A percentile compares a stretch with the other conserved stretches of the same genome.
These are phyloP conservation scores for Cladopsammia gracilis DNA, from an alignment of 64 coral and sea anemone genomes.

Conservation along the genomic window DNA sequence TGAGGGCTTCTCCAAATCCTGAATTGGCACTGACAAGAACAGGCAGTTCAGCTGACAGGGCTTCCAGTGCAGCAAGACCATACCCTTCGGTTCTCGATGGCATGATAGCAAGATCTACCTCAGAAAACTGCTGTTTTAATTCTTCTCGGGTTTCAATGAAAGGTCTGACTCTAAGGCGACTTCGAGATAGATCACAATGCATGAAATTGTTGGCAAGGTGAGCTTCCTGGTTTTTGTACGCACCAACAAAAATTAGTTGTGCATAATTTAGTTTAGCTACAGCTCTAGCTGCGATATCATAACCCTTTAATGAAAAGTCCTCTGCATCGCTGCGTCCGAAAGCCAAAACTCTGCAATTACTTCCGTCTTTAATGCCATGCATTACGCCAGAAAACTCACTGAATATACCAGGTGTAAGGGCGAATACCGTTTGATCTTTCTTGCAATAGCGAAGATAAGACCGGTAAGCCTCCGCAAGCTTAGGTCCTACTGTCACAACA, in stretches of 20 bases:
- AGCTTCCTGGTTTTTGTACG: not conserved
- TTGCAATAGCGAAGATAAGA: not conserved
- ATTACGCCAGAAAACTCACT: not conserved
- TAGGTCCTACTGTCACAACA: not conserved
- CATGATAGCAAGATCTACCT: constrained; percentile 1
- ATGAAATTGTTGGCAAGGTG: not conserved
- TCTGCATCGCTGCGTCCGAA: not conserved
- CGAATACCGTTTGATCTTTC: not conserved
- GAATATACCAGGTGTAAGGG: not conserved
- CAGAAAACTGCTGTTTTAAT: not conserved
- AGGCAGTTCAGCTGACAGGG: too few relatives aligned
- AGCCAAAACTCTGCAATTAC: not conserved
- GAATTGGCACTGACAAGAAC: too few relatives aligned
- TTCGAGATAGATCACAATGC: not conserved
- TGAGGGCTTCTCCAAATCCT: too few relatives aligned
- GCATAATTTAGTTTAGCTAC: not conserved
- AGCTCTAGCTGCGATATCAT: constrained; percentile 24
- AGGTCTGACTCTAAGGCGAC: not conserved
- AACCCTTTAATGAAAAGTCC: constrained; percentile 11
- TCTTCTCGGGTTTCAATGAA: not conserved
- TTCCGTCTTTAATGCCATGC: not conserved
- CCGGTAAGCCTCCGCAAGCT: not conserved
- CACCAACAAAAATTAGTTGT: constrained; percentile 8
- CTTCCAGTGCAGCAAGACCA: too few relatives aligned
- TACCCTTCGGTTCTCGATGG: constrained; percentile 19